Conservation (phyloP, 37 sponge, comb jelly and placozoan genomes). For the Cliona cf. orientalis region DNA sequence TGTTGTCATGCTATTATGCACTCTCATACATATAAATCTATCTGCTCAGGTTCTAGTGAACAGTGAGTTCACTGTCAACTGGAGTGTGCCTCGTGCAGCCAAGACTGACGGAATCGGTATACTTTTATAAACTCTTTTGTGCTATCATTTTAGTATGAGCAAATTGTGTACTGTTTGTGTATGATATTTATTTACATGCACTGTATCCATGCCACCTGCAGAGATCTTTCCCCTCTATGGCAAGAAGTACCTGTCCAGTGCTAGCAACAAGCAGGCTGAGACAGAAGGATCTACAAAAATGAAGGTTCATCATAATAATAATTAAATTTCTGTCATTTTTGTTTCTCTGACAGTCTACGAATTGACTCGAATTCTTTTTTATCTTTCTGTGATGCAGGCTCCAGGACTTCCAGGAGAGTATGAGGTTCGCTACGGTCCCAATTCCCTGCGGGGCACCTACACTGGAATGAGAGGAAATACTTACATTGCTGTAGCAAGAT, state of each 20-base stretch:
- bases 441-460: conserved; percentile 23
- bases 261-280: not conserved
- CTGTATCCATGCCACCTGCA: not conserved
- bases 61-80: conserved; percentile 34
- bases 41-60: conserved; percentile 16
- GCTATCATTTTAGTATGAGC: conserved; percentile 4
- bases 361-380: no score
- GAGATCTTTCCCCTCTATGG: not conserved
- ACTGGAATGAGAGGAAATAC: conserved; percentile 33
- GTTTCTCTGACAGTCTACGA: no score
- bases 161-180: not conserved
- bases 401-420: conserved; percentile 59
- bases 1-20: no score
- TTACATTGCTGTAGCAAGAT: conserved; percentile 22
- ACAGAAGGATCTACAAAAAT: not conserved
- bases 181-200: not conserved
- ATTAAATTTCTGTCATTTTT: not conserved
- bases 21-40: no score
- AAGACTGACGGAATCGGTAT: conserved; percentile 43
- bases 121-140: not conserved
- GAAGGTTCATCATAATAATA: conserved; percentile 6
- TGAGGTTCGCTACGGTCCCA: conserved; percentile 63
- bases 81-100: conserved; percentile 48
- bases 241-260: not conserved
- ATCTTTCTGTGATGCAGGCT: conserved; percentile 26